Conservation (phyloP, 2,888 invertebrate genomes). For the Ceriagrion tenellum region DNA sequence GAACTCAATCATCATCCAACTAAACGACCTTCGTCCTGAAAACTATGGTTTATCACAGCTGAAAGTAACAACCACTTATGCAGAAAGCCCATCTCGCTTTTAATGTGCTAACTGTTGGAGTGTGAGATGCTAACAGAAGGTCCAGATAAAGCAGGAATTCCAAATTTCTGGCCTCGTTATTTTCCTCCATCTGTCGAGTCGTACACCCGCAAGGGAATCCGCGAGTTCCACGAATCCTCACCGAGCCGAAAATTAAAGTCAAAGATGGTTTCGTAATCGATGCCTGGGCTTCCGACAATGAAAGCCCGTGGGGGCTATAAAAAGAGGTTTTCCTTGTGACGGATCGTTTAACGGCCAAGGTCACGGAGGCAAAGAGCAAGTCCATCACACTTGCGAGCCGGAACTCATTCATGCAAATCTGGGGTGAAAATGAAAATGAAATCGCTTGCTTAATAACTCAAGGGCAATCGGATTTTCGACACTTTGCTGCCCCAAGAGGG, state of each 20-base stretch:
- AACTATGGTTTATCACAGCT: too few species aligned
- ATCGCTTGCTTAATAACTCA: neutral
- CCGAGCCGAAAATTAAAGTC: neutral
- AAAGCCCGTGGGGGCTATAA: neutral
- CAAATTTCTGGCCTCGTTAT: too few species aligned
- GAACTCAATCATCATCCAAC: too few species aligned
- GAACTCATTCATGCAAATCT: neutral
- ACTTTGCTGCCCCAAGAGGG: neutral
- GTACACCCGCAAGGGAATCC: too few species aligned
- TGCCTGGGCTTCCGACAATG: neutral
- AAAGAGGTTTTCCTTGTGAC: neutral
- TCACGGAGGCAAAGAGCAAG: neutral
- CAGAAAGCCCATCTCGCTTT: too few species aligned
- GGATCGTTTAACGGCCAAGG: neutral
- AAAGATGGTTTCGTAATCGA: neutral
- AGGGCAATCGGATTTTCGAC: neutral
- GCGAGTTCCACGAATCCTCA: neutral
- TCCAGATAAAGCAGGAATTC: too few species aligned
- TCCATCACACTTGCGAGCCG: neutral
- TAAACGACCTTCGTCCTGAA: too few species aligned
- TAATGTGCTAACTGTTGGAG: too few species aligned
- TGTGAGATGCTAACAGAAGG: too few species aligned
- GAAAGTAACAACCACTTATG: too few species aligned
- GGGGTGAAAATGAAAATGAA: neutral
- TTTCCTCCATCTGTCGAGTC: too few species aligned